Conservation (phyloP, 2,113 vertebrate genomes). For the Nicator chloris region DNA sequence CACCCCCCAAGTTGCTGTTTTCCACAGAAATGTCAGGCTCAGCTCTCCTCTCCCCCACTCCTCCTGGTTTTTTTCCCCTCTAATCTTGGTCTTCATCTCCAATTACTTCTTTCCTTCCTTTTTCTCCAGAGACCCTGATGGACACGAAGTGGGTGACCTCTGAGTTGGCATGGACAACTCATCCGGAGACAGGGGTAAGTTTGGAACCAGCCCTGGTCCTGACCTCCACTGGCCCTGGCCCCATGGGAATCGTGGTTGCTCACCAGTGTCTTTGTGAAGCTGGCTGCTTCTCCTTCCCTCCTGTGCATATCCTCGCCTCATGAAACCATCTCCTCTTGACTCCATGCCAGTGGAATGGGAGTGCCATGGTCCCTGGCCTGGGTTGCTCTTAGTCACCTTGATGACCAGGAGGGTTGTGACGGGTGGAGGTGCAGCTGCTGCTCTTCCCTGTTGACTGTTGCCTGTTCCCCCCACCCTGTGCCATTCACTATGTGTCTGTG, state of each 20-base stretch:
- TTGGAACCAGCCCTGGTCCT: background rate
- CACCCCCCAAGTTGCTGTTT: conserved; percentile 56
- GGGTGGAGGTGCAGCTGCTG: background rate
- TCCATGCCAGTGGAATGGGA: rapidly evolving
- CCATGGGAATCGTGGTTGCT: background rate
- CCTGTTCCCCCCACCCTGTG: background rate
- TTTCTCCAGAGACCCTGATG: conserved; percentile 90
- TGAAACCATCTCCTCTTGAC: background rate
- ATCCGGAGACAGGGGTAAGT: conserved; percentile 96
- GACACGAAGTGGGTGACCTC: conserved; percentile 98
- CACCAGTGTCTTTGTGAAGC: background rate
- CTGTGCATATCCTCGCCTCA: rapidly evolving
- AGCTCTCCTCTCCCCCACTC: conserved; percentile 6
- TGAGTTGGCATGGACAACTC: conserved; percentile 93
- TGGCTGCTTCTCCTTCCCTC: background rate
- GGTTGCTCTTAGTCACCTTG: conserved; percentile 18
- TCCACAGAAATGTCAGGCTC: conserved; percentile 50
- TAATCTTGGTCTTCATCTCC: conserved; percentile 30
- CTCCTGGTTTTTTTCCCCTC: background rate
- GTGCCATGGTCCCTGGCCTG: background rate
- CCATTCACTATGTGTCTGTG: rapidly evolving
- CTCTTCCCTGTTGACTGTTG: background rate
- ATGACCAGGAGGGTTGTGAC: conserved; percentile 3
- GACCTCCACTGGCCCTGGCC: background rate
- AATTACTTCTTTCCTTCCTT: conserved; percentile 29